A percentile compares a stretch with the other conserved stretches of the same genome.
Conservation (phyloP, 1,140 invertebrate species). For the Streblospio benedicti region DNA sequence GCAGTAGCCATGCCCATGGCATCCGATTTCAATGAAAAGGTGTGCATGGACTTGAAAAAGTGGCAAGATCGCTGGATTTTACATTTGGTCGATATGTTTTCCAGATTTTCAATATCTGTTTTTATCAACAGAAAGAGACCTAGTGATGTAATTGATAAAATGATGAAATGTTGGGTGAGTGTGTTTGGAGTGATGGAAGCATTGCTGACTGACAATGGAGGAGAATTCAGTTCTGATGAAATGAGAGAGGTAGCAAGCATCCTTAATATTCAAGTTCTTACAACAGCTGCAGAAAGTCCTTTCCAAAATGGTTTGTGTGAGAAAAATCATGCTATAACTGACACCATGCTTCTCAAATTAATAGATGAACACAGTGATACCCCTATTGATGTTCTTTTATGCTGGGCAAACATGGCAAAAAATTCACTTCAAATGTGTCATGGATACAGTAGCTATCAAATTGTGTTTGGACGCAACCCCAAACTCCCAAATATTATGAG, state of each 20-base stretch:
- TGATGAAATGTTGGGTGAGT: neutral
- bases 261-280: neutral
- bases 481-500: slow-evolving; percentile 15
- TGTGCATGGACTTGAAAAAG: neutral
- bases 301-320: slow-evolving; percentile 1
- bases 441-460: slow-evolving; percentile 12
- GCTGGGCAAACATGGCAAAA: slow-evolving; percentile 22
- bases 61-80: too few relatives aligned
- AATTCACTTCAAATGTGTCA: slow-evolving; percentile 24
- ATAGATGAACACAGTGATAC: slow-evolving; percentile 10
- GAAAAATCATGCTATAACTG: neutral
- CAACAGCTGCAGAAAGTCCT: neutral
- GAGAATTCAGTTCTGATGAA: neutral
- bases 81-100: too few relatives aligned
- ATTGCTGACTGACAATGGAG: neutral
- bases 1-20: neutral
- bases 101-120: neutral
- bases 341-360: slow-evolving; percentile 7
- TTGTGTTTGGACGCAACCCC: slow-evolving; percentile 6
- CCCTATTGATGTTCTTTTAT: slow-evolving; percentile 9
- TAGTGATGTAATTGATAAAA: neutral
- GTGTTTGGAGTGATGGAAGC: neutral
- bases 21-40: neutral
- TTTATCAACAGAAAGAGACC: neutral
- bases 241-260: neutral